Conservation (phyloP, 2,113 vertebrate genomes). For the Ptyas mucosa region DNA sequence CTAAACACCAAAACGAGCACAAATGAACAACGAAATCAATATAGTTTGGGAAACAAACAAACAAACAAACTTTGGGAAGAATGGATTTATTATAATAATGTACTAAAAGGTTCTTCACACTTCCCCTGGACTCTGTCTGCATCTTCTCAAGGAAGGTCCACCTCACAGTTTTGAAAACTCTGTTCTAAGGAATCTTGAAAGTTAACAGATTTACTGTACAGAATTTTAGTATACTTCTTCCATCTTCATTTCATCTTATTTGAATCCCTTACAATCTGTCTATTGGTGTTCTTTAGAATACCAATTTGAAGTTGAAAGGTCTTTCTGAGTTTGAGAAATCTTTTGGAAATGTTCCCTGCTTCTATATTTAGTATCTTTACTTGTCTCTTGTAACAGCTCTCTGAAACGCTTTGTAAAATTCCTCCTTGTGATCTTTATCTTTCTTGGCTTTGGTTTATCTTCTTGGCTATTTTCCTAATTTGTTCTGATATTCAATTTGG, state of each 20-base stretch:
- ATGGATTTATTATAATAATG: background rate
- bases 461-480: background rate
- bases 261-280: background rate
- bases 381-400: background rate
- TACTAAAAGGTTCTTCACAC: background rate
- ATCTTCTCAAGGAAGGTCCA: background rate
- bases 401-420: background rate
- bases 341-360: background rate
- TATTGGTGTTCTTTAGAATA: background rate
- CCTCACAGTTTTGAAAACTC: background rate
- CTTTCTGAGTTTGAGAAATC: background rate
- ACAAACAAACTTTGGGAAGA: background rate
- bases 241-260: background rate
- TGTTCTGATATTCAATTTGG: background rate
- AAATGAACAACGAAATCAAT: background rate
- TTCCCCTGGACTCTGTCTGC: background rate
- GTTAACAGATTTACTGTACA: background rate
- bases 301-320: background rate
- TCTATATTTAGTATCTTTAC: background rate
- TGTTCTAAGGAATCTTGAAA: background rate
- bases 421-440: background rate
- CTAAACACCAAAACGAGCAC: background rate
- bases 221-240: background rate
- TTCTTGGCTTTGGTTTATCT: background rate
- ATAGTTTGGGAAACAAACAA: too few species aligned